Base-by-base conservation (phyloP, 2,797 vertebrate genomes). In the Pipistrellus nathusii region DNA sequence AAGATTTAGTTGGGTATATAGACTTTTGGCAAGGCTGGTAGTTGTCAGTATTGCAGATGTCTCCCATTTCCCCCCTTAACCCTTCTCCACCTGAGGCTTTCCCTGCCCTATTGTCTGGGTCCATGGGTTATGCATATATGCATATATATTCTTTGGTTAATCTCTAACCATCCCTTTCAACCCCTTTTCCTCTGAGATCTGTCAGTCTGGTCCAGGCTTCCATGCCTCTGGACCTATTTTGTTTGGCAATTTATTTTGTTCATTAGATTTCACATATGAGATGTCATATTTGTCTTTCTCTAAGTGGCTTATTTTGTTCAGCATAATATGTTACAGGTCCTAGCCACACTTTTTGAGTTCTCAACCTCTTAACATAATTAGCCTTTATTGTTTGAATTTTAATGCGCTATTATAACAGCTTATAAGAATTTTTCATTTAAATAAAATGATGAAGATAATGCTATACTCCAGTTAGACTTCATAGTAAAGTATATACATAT, bases 301-400 rank as follows among this genome's bases (percentile, higher is more conserved):
- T 68, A 68, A 68, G 17, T 68, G 64, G 64, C 64, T 68, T 68
- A 68, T 68, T 68, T 68, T 32, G n/a, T 15, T 66, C n/a, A 66
- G 64, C 64, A 18, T 18, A 66, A 9, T 66, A 32, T 32, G 17
- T n/a, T 66, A n/a, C 64, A 66, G 64, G 64, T 66, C n/a, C 15
- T 89, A 44, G 21, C 30, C 27, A 18, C 32, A 21, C 46, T 84
- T 62, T 76, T 21, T 93, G 53, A 87, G 68, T 78, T 41, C 12
- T 82, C 46, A 46, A 8, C 27, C 21, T 57, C 41, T 92, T 41
- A 53, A 92, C 69, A 75, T 87, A 84, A n/a, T 51, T 76, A 91
- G 21, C 10, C 21, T 85, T 94, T 46, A 66, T 71, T 90, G 57
- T 85, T 87, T 85, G 44, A 62, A n/a, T 94, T 85, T 88, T 75